phyloP scores from a whole-genome alignment of 2,888 invertebrate species.

The Phoronis australis region DNA sequence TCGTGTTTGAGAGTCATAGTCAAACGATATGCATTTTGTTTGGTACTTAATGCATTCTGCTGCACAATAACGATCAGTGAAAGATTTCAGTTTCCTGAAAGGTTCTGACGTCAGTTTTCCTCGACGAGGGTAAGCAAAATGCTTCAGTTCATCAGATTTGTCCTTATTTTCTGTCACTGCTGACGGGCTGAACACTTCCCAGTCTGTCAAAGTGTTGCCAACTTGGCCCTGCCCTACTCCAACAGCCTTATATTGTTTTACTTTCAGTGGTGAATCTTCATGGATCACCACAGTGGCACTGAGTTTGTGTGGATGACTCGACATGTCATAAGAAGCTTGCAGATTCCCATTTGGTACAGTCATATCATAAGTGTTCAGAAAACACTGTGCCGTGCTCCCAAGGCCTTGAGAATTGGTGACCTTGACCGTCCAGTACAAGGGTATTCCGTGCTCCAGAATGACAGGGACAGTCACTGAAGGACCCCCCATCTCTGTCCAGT shows the following conservation, averaged over 20 bases:
- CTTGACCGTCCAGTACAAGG: constrained; percentile 29
- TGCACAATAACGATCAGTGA: constrained; percentile 18
- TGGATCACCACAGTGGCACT: constrained; percentile 22
- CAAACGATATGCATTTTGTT: constrained; percentile 25
- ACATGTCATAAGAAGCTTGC: constrained; percentile 22
- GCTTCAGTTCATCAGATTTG: constrained; percentile 10
- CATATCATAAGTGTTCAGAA: constrained; percentile 26
- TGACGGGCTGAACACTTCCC: constrained; percentile 15
- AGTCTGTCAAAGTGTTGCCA: constrained; percentile 21
- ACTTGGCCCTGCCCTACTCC: constrained; percentile 24
- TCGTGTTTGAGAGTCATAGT: constrained; percentile 24
- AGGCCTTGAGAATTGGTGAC: constrained; percentile 29
- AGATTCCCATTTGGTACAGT: constrained; percentile 32
- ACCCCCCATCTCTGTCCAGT: constrained; percentile 1
- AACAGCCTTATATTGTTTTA: constrained; percentile 16
- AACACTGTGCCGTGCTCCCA: constrained; percentile 18
- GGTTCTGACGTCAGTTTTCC: constrained; percentile 21
- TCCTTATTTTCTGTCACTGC: constrained; percentile 12
- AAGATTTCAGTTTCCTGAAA: constrained; percentile 12
- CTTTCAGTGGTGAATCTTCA: constrained; percentile 27
- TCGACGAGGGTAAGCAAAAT: constrained; percentile 19
- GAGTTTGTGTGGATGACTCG: constrained; percentile 26
- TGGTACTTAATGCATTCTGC: constrained; percentile 17
- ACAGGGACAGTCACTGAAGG: background rate
- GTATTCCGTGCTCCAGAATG: constrained; percentile 10